Evolutionary conservation across 2,113 vertebrate genomes (phyloP).

Genomic region (Lamprologus sp.): DNA sequence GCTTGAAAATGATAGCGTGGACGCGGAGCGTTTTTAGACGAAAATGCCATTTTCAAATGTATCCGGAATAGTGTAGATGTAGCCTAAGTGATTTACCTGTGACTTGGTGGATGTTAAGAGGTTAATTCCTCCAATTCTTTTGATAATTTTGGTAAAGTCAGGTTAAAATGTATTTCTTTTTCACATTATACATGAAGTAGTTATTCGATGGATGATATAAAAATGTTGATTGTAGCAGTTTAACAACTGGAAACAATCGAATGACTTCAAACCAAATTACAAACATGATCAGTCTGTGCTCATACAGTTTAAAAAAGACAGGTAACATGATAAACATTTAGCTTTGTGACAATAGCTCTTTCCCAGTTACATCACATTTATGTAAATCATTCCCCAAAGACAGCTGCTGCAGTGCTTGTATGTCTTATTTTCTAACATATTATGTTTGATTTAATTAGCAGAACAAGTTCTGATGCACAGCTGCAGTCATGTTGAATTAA

Average conservation of each 20-base stretch:
- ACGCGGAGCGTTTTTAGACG: neutral
- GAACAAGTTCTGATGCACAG: neutral
- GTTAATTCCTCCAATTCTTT: neutral
- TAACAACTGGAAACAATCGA: neutral
- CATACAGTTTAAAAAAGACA: neutral
- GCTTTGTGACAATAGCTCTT: neutral
- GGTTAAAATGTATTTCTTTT: rapidly evolving
- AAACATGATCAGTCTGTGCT: neutral
- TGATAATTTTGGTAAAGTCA: neutral
- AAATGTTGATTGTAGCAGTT: neutral
- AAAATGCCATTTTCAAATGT: neutral
- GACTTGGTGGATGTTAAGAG: neutral
- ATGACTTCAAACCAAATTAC: neutral
- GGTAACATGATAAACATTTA: neutral
- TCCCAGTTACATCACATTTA: neutral
- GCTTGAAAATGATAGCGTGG: neutral
- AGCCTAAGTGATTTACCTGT: neutral
- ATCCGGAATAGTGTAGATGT: neutral
- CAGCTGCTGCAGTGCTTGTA: neutral
- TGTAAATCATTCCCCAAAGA: neutral
- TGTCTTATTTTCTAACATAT: neutral
- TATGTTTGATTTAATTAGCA: neutral
- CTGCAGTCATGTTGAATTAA: slow-evolving; percentile 15
- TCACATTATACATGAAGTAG: neutral
- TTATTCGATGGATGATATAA: neutral